Base-by-base conservation (phyloP, 2,113 vertebrate genomes). In the Daboia siamensis region DNA sequence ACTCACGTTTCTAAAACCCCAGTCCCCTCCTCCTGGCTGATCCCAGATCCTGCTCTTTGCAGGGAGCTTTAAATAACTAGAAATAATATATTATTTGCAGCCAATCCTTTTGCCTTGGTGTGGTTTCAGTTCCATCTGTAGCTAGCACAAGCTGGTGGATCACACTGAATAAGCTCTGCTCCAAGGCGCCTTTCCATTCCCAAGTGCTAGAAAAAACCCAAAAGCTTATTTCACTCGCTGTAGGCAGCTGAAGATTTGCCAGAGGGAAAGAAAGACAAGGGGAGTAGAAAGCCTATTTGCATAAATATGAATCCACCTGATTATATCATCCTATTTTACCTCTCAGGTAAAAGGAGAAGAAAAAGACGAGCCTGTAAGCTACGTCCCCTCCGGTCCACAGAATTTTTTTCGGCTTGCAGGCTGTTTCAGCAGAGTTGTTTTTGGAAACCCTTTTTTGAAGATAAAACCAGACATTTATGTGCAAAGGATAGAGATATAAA, bases 121-220 rank as follows among this genome's bases (percentile, higher is more conserved):
- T 94, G 54, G 69, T 91, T 94, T 95, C 91, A 92, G 90, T 64
- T 93, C 91, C 54, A 86, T 8, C 92, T 94, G 39, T 90, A 95
- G 94, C 95, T 87, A 90, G 84, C 1, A 94, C 91, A 91, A 80
- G 0, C 6, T n/a, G 1, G 0, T 10, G 17, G 84, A 84, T 69
- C 9, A 24, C 15, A 13, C 33, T 54, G 33, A 24, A 57, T n/a
- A n/a, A 85, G 33, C 33, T 20, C 69, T 80, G 69, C 24, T 44
- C 21, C 44, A 10, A 74, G 51, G 52, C 26, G 56, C n/a, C 20
- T 52, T 87, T 56, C 90, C 59, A 44, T 24, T 15, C 44, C 29
- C 9, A 10, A 26, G 24, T 39, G 57, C 20, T 2, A 1, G 12
- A 5, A 26, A 39, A 39, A 51, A 26, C 17, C 57, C 87, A 12